Percentiles rank a stretch among this genome's conserved stretches.
phyloP scores from a whole-genome alignment of 2,113 vertebrate genomes.

The Tachycineta bicolor region DNA sequence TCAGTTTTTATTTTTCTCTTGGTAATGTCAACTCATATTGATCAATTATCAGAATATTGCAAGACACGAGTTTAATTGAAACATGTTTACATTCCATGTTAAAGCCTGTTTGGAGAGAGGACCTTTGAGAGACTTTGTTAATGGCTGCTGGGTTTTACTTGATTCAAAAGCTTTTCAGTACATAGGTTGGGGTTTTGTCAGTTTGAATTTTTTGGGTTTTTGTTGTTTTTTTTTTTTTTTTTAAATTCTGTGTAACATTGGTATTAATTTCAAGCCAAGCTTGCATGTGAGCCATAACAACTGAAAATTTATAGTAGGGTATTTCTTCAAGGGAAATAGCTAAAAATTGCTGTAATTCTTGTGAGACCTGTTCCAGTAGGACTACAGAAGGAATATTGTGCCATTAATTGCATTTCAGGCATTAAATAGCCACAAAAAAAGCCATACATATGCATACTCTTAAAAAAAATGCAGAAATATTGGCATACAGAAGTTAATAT shows the following conservation, averaged over 20 bases:
- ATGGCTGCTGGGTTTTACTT: not conserved
- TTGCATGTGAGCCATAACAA: not conserved
- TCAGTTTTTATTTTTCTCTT: not conserved
- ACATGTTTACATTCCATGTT: rapidly evolving
- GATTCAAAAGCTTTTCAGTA: not conserved
- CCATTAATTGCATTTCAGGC: not conserved
- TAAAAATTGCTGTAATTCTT: not conserved
- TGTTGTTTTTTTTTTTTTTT: not conserved
- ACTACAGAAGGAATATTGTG: not conserved
- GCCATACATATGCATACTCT: not conserved
- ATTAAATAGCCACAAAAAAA: not conserved
- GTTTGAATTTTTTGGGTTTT: not conserved
- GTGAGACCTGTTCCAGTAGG: not conserved
- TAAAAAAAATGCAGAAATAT: not conserved
- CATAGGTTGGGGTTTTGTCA: not conserved
- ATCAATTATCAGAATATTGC: not conserved
- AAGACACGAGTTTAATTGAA: not conserved
- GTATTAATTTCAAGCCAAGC: not conserved
- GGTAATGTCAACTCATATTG: not conserved
- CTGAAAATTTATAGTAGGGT: not conserved
- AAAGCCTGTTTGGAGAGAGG: not conserved
- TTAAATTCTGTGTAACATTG: not conserved
- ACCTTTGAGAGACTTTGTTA: not conserved
- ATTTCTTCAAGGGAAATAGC: not conserved
- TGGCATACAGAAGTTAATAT: not conserved